Evolutionary conservation across 64 coral and sea anemone genomes (phyloP).

Genomic region (Astreopora myriophthalma): DNA sequence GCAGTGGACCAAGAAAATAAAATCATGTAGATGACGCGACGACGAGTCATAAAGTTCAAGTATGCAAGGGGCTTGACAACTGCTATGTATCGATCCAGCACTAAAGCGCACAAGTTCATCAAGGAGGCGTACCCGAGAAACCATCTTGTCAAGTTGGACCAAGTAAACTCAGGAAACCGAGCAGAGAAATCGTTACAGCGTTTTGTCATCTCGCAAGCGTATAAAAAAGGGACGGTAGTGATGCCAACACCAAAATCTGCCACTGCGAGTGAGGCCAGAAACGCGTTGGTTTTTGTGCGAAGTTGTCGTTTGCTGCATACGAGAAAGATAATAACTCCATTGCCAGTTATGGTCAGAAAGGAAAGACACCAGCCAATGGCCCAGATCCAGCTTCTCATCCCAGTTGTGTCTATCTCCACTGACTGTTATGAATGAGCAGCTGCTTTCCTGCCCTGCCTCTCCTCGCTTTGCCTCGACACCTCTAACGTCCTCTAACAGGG

Average conservation of each 20-base stretch:
- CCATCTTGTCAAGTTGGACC: not conserved
- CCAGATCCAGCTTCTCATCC: not conserved
- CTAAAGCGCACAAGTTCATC: slow-evolving; percentile 18
- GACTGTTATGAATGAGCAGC: too few species aligned
- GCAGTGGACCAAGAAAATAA: not conserved
- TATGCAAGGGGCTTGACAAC: slow-evolving; percentile 26
- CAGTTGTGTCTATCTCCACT: too few species aligned
- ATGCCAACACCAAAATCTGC: not conserved
- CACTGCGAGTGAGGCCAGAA: not conserved
- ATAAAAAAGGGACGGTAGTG: not conserved
- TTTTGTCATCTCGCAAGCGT: too few species aligned
- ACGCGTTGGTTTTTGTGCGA: not conserved
- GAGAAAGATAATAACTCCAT: not conserved
- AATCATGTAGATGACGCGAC: not conserved
- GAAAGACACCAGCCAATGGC: not conserved
- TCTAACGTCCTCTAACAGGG: too few species aligned
- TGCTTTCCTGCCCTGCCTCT: too few species aligned
- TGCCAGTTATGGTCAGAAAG: not conserved
- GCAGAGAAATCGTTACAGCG: too few species aligned
- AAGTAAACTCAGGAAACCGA: too few species aligned
- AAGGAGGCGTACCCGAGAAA: not conserved
- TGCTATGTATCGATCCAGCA: slow-evolving; percentile 32
- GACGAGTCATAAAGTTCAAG: not conserved
- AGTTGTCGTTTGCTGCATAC: not conserved
- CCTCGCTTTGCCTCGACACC: too few species aligned